Evolutionary conservation across 1,140 invertebrate genomes (phyloP).

Genomic region (Venturia canescens): DNA sequence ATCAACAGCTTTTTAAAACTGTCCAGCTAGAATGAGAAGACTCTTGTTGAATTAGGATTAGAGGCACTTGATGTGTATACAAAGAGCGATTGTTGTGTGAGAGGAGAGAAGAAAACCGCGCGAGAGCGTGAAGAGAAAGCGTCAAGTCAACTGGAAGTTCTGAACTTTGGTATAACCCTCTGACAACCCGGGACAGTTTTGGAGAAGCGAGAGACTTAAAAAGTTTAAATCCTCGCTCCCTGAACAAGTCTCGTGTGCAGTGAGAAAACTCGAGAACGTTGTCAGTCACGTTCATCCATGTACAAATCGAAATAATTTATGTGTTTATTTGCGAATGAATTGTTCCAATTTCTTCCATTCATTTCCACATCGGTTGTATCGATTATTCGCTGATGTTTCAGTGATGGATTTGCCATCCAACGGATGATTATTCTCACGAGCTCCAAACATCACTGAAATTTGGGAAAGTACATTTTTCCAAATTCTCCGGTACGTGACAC

Average conservation of each 20-base stretch:
- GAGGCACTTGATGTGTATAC: conserved; percentile 36
- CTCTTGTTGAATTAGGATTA: conserved; percentile 39
- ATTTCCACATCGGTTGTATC: not conserved
- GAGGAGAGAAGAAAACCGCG: conserved; percentile 1
- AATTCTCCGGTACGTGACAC: not conserved
- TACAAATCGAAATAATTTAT: conserved; percentile 16
- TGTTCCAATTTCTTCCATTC: not conserved
- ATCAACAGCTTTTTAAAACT: conserved; percentile 8
- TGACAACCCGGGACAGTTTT: conserved; percentile 29
- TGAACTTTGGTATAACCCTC: conserved; percentile 37
- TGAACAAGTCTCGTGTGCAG: conserved; percentile 29
- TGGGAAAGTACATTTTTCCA: not conserved
- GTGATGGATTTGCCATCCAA: not conserved
- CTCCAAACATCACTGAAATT: not conserved
- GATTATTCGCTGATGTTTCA: not conserved
- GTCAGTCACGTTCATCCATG: conserved; percentile 30
- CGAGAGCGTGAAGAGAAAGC: conserved; percentile 25
- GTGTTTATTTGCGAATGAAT: conserved; percentile 3
- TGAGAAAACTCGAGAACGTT: conserved; percentile 36
- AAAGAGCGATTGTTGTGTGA: conserved; percentile 8
- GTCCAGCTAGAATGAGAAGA: conserved; percentile 33
- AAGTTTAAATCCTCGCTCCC: conserved; percentile 63
- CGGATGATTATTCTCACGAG: not conserved
- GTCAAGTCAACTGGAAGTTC: conserved; percentile 39
- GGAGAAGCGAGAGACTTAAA: conserved; percentile 62